phyloP scores from a whole-genome alignment of 1,140 invertebrate species.

The Pantala flavescens region DNA sequence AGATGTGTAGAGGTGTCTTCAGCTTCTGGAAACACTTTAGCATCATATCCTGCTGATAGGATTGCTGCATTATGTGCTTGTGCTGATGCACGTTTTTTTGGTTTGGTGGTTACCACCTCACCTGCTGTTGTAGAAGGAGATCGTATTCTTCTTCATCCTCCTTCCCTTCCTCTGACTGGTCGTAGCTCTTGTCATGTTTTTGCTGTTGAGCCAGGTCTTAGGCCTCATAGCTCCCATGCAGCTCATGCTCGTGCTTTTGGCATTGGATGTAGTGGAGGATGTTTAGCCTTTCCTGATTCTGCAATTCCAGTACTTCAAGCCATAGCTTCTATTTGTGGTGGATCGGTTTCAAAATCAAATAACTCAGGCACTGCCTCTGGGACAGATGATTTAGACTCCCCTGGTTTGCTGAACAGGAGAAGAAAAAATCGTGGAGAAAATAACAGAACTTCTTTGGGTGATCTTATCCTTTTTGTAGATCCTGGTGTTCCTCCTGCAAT shows the following conservation, averaged over 20 bases:
- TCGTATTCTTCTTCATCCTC: conserved; percentile 22
- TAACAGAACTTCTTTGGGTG: background rate
- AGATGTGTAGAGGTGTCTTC: conserved; percentile 65
- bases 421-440: background rate
- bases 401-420: conserved; percentile 40
- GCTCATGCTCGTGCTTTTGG: conserved; percentile 65
- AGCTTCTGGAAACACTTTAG: conserved; percentile 35
- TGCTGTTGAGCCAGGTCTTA: conserved; percentile 75
- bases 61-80: conserved; percentile 30
- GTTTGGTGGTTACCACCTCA: conserved; percentile 72
- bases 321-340: conserved; percentile 24
- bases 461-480: conserved; percentile 5
- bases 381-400: conserved; percentile 28
- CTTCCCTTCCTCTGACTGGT: conserved; percentile 38
- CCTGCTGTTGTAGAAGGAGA: background rate
- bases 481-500: background rate
- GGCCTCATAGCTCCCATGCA: conserved; percentile 64
- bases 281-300: conserved; percentile 80
- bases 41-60: background rate
- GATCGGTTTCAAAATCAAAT: conserved; percentile 30
- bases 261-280: conserved; percentile 63
- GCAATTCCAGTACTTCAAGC: conserved; percentile 67
- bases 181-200: conserved; percentile 88
- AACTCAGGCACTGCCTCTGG: conserved; percentile 46
- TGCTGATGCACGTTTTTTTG: conserved; percentile 85